A percentile compares a stretch with the other conserved stretches of the same genome.
Evolutionary conservation across 2,113 vertebrate species (phyloP).

Genomic region (Pterophyllum scalare): DNA sequence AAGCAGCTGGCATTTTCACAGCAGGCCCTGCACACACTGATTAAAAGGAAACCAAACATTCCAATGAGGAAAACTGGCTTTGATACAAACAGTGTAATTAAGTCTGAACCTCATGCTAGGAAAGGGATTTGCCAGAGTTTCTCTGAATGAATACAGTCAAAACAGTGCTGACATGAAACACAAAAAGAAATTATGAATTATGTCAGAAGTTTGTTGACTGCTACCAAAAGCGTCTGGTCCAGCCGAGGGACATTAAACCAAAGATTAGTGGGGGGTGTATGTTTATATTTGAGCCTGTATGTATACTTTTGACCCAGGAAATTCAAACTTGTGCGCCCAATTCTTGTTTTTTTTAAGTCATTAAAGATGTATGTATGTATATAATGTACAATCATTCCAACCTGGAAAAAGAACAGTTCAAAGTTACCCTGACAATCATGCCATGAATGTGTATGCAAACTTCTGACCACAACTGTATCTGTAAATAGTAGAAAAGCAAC

Average conservation of each 20-base stretch:
- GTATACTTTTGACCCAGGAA: background rate
- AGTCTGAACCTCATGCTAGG: background rate
- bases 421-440: too few species aligned
- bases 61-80: background rate
- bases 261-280: background rate
- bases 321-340: background rate
- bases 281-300: background rate
- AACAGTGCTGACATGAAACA: background rate
- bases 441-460: too few species aligned
- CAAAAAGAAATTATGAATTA: background rate
- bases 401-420: too few species aligned
- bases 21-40: slow-evolving; percentile 14
- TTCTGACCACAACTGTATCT: background rate
- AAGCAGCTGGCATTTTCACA: slow-evolving; percentile 11
- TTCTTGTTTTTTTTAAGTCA: too few species aligned
- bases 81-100: slow-evolving; percentile 8
- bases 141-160: background rate
- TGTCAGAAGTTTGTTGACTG: too few species aligned
- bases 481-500: background rate
- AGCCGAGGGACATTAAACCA: too few species aligned
- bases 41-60: slow-evolving; percentile 38
- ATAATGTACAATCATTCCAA: too few species aligned
- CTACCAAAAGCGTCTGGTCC: too few species aligned
- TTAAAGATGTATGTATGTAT: too few species aligned
- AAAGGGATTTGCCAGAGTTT: background rate